Conservation (phyloP, 2,888 invertebrate species). For the Cordilura impudica region DNA sequence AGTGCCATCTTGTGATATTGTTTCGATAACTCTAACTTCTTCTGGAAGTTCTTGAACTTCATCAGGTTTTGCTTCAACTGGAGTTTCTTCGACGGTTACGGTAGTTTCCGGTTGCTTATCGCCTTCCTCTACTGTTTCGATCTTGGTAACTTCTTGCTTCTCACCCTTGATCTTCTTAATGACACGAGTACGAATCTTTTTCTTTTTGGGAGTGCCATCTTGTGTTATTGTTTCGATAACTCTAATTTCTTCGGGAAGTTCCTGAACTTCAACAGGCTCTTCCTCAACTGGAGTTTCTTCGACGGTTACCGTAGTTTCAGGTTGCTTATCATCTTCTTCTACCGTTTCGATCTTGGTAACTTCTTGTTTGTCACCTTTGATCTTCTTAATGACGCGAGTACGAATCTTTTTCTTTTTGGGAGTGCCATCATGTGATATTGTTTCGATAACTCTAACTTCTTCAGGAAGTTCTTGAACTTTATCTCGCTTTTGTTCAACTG, state of each 20-base stretch:
- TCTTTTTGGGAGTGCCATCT: conserved; percentile 68
- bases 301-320: too few relatives aligned
- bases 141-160: conserved; percentile 78
- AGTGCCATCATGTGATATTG: too few relatives aligned
- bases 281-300: conserved; percentile 58
- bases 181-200: conserved; percentile 74
- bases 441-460: conserved; percentile 33
- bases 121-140: conserved; percentile 75
- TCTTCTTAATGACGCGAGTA: conserved; percentile 39
- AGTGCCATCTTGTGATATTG: too few relatives aligned
- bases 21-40: too few relatives aligned
- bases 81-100: conserved; percentile 73
- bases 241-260: conserved; percentile 62
- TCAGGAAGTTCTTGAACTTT: conserved; percentile 64
- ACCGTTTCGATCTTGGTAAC: conserved; percentile 50
- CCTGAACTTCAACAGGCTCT: conserved; percentile 62
- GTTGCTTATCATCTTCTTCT: conserved; percentile 64
- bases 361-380: too few relatives aligned
- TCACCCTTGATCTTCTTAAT: conserved; percentile 76
- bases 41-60: conserved; percentile 66
- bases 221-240: conserved; percentile 62
- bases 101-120: conserved; percentile 77
- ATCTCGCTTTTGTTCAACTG: too few relatives aligned
- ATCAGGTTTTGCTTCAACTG: conserved; percentile 57
- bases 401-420: conserved; percentile 65